A percentile compares a stretch with the other conserved stretches of the same genome.
phyloP scores from a whole-genome alignment of 2,797 vertebrate genomes.

The Meda fulgida region DNA sequence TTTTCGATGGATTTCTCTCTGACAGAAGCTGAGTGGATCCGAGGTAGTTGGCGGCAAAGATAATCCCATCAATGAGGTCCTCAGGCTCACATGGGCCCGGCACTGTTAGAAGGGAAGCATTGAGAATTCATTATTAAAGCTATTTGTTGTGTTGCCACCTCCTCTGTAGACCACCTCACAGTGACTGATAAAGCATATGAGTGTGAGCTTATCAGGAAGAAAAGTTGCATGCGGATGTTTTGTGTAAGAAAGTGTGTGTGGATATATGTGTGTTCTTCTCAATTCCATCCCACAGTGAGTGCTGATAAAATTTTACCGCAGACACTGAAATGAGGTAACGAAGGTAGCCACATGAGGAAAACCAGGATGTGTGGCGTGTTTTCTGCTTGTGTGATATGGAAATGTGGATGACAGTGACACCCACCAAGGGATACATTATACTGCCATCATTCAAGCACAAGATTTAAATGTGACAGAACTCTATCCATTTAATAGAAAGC shows the following conservation, averaged over 20 bases:
- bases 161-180: conserved; percentile 27
- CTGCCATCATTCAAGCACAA: conserved; percentile 62
- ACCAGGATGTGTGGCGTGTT: conserved; percentile 60
- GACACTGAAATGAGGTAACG: conserved; percentile 50
- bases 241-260: conserved; percentile 14
- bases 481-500: conserved; percentile 7
- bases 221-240: conserved; percentile 4
- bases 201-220: conserved; percentile 30
- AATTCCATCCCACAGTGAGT: conserved; percentile 15
- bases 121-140: conserved; percentile 42
- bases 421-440: conserved; percentile 62
- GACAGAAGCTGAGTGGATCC: conserved; percentile 98
- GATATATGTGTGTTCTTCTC: conserved; percentile 19
- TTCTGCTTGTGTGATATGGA: conserved; percentile 70
- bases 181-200: conserved; percentile 39
- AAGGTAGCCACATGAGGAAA: conserved; percentile 49
- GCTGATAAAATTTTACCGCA: conserved; percentile 8
- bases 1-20: conserved; percentile 97
- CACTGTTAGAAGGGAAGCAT: conserved; percentile 76
- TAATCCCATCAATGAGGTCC: conserved; percentile 98
- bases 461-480: conserved; percentile 24
- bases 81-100: conserved; percentile 98
- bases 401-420: conserved; percentile 66
- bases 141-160: conserved; percentile 44
- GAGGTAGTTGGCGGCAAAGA: conserved; percentile 98